Evolutionary conservation across 1,140 invertebrate species (phyloP).

Genomic region (Ceratosolen fusciceps): DNA sequence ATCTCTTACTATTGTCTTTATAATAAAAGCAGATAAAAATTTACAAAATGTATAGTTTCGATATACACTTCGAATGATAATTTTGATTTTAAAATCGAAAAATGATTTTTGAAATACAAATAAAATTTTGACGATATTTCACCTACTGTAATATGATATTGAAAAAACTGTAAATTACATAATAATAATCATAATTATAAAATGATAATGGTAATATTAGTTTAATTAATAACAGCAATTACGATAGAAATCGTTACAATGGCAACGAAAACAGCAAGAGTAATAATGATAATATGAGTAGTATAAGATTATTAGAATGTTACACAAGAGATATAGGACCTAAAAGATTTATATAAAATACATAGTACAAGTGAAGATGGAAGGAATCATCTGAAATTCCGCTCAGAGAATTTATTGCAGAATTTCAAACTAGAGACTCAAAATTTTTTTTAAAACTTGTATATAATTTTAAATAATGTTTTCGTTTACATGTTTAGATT

Average conservation of each 20-base stretch:
- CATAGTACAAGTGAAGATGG: slow-evolving; percentile 17
- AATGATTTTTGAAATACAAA: neutral
- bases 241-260: too few relatives aligned
- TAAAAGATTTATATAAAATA: slow-evolving; percentile 7
- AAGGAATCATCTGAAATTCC: too few relatives aligned
- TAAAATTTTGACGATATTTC: neutral
- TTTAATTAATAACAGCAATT: too few relatives aligned
- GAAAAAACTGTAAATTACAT: neutral
- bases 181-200: neutral
- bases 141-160: neutral
- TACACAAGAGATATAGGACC: too few relatives aligned
- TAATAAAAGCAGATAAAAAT: neutral
- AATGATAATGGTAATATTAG: neutral
- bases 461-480: too few relatives aligned
- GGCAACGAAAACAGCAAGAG: too few relatives aligned
- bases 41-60: neutral
- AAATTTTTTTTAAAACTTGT: too few relatives aligned
- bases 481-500: too few relatives aligned
- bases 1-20: neutral
- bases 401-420: too few relatives aligned
- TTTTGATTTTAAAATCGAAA: neutral
- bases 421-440: too few relatives aligned
- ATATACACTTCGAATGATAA: neutral
- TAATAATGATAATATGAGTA: neutral
- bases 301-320: too few relatives aligned